These are phyloP conservation scores for Temnothorax curvispinosus DNA, from an alignment of 1,140 invertebrate genomes.

Conservation along the genomic window DNA sequence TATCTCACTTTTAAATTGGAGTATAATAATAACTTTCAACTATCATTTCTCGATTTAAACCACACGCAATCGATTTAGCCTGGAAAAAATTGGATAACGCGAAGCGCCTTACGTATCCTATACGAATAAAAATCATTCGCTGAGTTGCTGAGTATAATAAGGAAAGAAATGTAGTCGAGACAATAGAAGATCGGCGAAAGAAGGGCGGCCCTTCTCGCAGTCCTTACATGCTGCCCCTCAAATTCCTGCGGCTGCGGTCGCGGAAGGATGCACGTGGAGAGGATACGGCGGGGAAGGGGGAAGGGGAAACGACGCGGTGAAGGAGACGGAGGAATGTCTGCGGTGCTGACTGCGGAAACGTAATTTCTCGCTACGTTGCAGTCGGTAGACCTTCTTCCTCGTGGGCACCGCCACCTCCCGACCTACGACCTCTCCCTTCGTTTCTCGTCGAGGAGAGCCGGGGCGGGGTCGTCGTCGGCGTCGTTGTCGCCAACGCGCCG, in stretches of 20 bases:
- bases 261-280: conserved; percentile 28
- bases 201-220: neutral
- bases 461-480: conserved; percentile 2
- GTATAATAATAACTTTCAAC: neutral
- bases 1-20: neutral
- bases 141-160: too few relatives aligned
- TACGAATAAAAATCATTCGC: neutral
- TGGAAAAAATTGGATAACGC: neutral
- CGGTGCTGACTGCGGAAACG: conserved; percentile 74
- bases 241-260: conserved; percentile 65
- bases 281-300: neutral
- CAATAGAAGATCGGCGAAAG: conserved; percentile 35
- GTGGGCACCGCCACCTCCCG: conserved; percentile 34
- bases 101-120: neutral
- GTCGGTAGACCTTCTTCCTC: conserved; percentile 69
- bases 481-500: conserved; percentile 24
- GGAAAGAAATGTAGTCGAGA: neutral
- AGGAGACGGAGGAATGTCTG: conserved; percentile 71
- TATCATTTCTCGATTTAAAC: neutral
- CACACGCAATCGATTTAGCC: neutral
- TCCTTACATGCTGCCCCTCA: neutral
- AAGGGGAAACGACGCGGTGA: conserved; percentile 15
- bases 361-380: conserved; percentile 75
- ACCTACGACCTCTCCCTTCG: conserved; percentile 54
- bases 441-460: neutral